Base-by-base conservation (phyloP, 2,888 invertebrate species). In the Ichneumon xanthorius region DNA sequence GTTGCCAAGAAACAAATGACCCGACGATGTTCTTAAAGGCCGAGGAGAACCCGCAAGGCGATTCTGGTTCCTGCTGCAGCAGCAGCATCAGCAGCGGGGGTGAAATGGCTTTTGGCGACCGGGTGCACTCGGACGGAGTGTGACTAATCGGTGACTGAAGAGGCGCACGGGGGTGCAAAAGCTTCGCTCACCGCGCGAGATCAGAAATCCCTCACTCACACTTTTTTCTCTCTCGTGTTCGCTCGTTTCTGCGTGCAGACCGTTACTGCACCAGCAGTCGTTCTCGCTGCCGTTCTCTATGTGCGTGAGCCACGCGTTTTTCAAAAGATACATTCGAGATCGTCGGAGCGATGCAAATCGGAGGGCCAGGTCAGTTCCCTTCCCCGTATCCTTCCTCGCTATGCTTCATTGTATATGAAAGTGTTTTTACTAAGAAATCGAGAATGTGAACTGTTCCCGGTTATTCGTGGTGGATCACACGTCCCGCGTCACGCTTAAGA, bases 331-430 rank as follows among this genome's bases (percentile, higher is more conserved):
- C 33, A 91, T 92, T 92, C 88, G 90, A 85, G 86, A 82, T 88
- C 91, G 89, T 33, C 88, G 90, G 87, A 92, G 87, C 92, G 92
- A 89, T 89, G 89, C 90, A 88, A 92, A 92, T 92, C 89, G 89
- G 70, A 82, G 88, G 87, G 90, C 86, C 88, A 90, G 90, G 89
- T 90, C 90, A 88, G 88, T 85, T 87, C 73, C 79, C 85, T 82
- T 84, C 76, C 50, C 70, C 80, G 73, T 81, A 82, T 84, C 87
- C 86, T 84, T 85, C 83, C 80, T 82, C 53, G 30, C 72, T 50
- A 33, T 72, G 61, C 33, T 30, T 67, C 77, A 80, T 85, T 85
- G 80, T 82, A 77, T 67, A 55, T 33, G 40, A 77, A 75, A 77
- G 67, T 80, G 78, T 84, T 68, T 26, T 83, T 75, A 81, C 83